Conservation (phyloP, 2,113 vertebrate genomes). For the Boleophthalmus pectinirostris region DNA sequence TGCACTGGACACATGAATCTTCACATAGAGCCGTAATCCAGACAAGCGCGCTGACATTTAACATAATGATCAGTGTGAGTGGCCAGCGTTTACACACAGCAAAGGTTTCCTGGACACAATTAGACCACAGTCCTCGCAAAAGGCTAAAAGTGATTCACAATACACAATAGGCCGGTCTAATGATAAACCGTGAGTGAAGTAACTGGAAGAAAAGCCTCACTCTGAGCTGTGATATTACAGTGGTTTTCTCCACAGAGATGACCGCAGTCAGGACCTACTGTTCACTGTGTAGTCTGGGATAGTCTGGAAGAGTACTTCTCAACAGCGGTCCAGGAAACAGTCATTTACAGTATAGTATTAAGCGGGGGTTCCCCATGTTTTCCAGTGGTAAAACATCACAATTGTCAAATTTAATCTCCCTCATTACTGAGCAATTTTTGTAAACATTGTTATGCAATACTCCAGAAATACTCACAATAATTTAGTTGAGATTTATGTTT, state of each 20-base stretch:
- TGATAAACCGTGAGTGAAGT: constrained; percentile 67
- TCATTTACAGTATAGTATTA: constrained; percentile 66
- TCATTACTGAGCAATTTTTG: not conserved
- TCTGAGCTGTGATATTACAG: constrained; percentile 64
- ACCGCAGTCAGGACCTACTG: constrained; percentile 62
- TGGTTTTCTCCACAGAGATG: constrained; percentile 64
- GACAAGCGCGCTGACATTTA: constrained; percentile 68
- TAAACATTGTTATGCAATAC: not conserved
- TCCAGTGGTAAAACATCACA: constrained; percentile 39
- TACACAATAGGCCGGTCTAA: constrained; percentile 66
- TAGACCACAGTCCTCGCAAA: constrained; percentile 60
- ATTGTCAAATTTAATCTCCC: constrained; percentile 18
- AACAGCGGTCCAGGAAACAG: constrained; percentile 51
- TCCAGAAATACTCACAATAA: not conserved
- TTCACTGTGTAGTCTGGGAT: constrained; percentile 57
- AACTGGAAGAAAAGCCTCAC: constrained; percentile 74
- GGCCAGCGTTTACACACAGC: constrained; percentile 63
- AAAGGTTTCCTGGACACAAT: constrained; percentile 73
- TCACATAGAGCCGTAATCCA: constrained; percentile 68
- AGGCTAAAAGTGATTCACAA: constrained; percentile 72
- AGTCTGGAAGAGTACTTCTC: constrained; percentile 50
- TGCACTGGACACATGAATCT: constrained; percentile 62
- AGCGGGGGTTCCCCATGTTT: constrained; percentile 50
- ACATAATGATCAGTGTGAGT: constrained; percentile 74
- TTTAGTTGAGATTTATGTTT: not conserved